Evolutionary conservation across 2,113 vertebrate genomes (phyloP), one percentile per base, ranked within the genome.

Genomic region (Gymnocephalus cernua): DNA sequence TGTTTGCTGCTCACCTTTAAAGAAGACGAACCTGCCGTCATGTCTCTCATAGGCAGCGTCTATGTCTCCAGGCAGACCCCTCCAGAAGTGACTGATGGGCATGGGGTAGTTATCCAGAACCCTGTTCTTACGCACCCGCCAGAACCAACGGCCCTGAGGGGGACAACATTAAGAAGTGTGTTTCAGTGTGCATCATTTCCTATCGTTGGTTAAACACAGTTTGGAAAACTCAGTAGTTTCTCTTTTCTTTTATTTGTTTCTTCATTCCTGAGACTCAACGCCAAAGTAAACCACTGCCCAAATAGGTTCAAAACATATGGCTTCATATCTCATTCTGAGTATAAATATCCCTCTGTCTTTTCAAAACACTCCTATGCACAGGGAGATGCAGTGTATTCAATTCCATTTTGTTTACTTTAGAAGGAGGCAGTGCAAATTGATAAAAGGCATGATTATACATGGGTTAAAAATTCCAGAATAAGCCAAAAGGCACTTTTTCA

Each of bases 71-170:
- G 98, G 98, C 11, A 99, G 96, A 12, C 98, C 98, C 38, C 97
- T 95, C 98, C 98, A 99, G 93, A 99, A 99, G 90, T 99, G 97
- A 4, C 97, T 94, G 0, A 99, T 98, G 75, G 97, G 97, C 98
- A 99, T 99, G 35, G 98, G 98, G 84, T 99, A 99, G 86, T 99
- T 99, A 93, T 98, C 98, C 87, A 99, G 93, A 53, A 99, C 98
- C 1, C 97, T 94, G 92, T 99, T 99, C 85, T 96, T 95, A 50
- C 97, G 96, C 2, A 99, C 98, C 67, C 98, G 95, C 98, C 98
- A 99, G 93, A 99, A 99, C 98, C 98, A 99, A 16, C 94, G 96
- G 32, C 97, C 98, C 98, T 99, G 71, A 6, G 35, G 29, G 29
- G 29, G 10, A 82, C 6, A 70, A 61, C 51, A 62, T 21, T 4